Base-by-base conservation (phyloP, 2,888 invertebrate genomes). In the Polyommatus iphigenia region DNA sequence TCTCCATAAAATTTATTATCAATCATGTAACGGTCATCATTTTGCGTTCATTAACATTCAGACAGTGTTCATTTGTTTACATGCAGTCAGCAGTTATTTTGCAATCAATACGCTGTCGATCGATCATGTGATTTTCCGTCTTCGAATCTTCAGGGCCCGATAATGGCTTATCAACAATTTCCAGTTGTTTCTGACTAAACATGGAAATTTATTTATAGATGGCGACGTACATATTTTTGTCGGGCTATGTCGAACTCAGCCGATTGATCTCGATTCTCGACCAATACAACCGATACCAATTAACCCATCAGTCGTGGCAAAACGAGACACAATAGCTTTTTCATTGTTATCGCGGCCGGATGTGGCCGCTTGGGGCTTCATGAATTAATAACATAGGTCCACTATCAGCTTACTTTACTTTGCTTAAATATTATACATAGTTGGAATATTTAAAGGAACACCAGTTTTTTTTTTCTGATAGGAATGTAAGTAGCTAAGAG, bases 81-180 rank as follows among this genome's bases (percentile, higher is more conserved):
- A 13, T 73, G 50, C 41, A 46, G 46, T 73, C 50, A 46, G 50
- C 41, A 46, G 46, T 73, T 73, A 46, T 46, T 73, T 73, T 73
- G 73, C 62, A 62, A 62, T 62, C 62, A 62, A 62, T 62, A 15
- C 8, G n/a, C 46, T 46, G 20, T n/a, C 32, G 24, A 46, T 73
- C 24, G 24, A 72, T 72, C 36, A n/a, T 24, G 24, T 72, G 72
- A 36, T 36, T 72, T 41, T 41, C 72, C 72, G 18, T 18, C 10
- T 41, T 41, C 41, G n/a, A 41, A 36, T 71, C 71, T 36, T 41
- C 24, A 20, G n/a, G 20, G 62, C 4, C 24, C 10, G 62, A 62
- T 62, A 62, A 62, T 24, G 62, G 20, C 62, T 62, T 24, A 62
- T 62, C 62, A 24, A 24, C 3, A 10, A 13, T 62, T 24, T 62